These are phyloP conservation scores for Baronia brevicornis DNA, from an alignment of 2,888 invertebrate species.

Conservation along the genomic window DNA sequence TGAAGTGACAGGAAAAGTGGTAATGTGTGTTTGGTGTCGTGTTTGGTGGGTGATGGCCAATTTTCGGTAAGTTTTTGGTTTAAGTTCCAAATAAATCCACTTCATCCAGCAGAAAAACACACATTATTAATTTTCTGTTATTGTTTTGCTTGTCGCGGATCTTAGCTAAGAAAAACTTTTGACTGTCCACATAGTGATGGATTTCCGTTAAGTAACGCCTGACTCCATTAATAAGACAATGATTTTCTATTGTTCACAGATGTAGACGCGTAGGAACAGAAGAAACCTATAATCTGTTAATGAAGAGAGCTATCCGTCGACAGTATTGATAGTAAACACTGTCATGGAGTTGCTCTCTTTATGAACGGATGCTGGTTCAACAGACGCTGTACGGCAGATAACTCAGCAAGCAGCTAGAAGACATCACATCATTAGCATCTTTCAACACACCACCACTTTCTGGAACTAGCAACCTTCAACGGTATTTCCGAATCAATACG, in stretches of 20 bases:
- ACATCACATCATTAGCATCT: no score
- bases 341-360: constrained; percentile 99
- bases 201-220: neutral
- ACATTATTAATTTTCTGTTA: no score
- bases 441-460: no score
- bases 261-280: constrained; percentile 15
- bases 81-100: no score
- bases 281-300: constrained; percentile 78
- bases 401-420: constrained; percentile 5
- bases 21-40: no score
- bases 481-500: neutral
- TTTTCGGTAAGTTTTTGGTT: no score
- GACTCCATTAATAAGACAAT: neutral
- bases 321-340: constrained; percentile 96
- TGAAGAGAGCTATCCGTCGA: constrained; percentile 99
- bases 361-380: constrained; percentile 87
- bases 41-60: no score
- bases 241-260: constrained; percentile 5
- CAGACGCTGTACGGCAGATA: constrained; percentile 24
- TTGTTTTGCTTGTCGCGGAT: no score
- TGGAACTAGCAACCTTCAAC: neutral
- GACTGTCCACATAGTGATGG: no score
- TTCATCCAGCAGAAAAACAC: no score
- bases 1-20: no score
- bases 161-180: no score